phyloP scores from a whole-genome alignment of 2,113 vertebrate species.

The Nansenia antarctica region DNA sequence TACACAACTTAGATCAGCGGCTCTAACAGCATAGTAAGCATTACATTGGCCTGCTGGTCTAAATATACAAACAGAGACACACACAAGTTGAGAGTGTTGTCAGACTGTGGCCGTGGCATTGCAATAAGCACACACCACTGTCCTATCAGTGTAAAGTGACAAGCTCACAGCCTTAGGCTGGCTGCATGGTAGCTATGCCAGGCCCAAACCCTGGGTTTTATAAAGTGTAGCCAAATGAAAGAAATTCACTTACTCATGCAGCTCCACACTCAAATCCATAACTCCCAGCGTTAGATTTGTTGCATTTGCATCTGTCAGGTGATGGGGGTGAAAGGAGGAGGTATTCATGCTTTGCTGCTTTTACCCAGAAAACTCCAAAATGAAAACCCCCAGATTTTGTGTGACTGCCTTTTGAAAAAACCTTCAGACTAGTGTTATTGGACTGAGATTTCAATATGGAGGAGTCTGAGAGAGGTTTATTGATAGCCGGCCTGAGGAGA shows the following conservation, averaged over 20 bases:
- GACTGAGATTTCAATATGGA: slow-evolving; percentile 55
- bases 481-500: neutral
- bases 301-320: slow-evolving; percentile 49
- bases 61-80: neutral
- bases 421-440: slow-evolving; percentile 45
- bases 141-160: slow-evolving; percentile 28
- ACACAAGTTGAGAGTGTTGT: slow-evolving; percentile 28
- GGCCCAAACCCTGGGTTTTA: slow-evolving; percentile 43
- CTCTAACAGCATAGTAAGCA: slow-evolving; percentile 19
- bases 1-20: slow-evolving; percentile 39
- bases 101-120: slow-evolving; percentile 39
- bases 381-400: slow-evolving; percentile 33
- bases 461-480: slow-evolving; percentile 17
- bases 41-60: slow-evolving; percentile 4
- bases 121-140: slow-evolving; percentile 38
- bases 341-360: slow-evolving; percentile 43
- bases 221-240: slow-evolving; percentile 55
- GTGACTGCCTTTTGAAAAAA: slow-evolving; percentile 39
- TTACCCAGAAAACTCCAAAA: slow-evolving; percentile 28
- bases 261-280: slow-evolving; percentile 49
- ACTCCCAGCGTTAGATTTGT: slow-evolving; percentile 48
- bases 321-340: slow-evolving; percentile 33
- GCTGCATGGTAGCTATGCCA: slow-evolving; percentile 34
- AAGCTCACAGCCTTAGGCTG: slow-evolving; percentile 38
- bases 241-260: slow-evolving; percentile 56